Base-by-base conservation (phyloP, 2,888 invertebrate species). In the Heteromyza rotundicornis region DNA sequence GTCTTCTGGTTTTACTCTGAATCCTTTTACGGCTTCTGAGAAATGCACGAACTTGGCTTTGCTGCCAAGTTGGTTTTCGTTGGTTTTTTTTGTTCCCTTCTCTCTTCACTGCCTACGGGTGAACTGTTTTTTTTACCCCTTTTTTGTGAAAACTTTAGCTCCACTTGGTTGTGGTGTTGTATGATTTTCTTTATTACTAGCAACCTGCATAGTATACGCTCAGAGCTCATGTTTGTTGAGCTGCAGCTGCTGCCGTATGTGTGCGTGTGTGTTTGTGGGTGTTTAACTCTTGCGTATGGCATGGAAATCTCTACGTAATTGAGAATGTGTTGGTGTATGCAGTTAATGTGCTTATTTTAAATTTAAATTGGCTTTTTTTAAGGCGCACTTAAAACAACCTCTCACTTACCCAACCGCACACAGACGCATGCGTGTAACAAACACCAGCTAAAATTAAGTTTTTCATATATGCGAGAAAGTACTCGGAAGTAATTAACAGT, bases 261-360 rank as follows among this genome's bases (percentile, higher is more conserved):
- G 32, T 32, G 12, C 32, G 5, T 32, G 32, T 32, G 32, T 5
- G n/a, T n/a, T 32, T 32, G 32, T 32, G 32, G 7, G 32, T 8
- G 32, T 32, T 32, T 12, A n/a, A 40, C 12, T 40, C 8, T 3
- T 40, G 40, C n/a, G 14, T 40, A n/a, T n/a, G 16, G 40, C 16
- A n/a, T n/a, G 14, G n/a, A 40, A 40, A 40, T 32, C 32, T 32
- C 7, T 12, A 12, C 12, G 12, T 32, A 32, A 5, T n/a, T 3
- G 40, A n/a, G 40, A 3, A 40, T n/a, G 64, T 62, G 56, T 67
- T 70, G 64, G 63, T 66, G 69, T 67, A 66, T 73, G 75, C 71
- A 74, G 74, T 73, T 76, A 76, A 75, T 75, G 70, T 76, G 75
- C 74, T 75, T 75, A 74, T 75, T 75, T 76, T 74, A 72, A 76